Evolutionary conservation across 2,797 vertebrate species (phyloP).

Genomic region (Poliocrania exsul): DNA sequence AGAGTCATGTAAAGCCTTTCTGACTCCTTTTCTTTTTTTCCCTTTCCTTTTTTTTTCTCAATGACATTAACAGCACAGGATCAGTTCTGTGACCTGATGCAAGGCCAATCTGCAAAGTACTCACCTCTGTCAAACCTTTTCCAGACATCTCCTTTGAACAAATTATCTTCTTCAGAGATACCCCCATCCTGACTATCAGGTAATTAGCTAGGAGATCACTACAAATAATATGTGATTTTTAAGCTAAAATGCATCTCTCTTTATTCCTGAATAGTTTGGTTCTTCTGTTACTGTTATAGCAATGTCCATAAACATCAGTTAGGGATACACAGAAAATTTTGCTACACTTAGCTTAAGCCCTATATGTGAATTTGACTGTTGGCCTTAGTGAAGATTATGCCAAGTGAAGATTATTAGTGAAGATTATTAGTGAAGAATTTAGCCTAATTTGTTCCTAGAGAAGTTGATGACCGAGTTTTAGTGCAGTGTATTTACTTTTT

Average conservation of each 20-base stretch:
- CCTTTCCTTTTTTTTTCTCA: not conserved
- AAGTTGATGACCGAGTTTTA: not conserved
- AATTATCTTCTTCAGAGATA: not conserved
- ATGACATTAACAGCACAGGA: not conserved
- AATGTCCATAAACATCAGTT: not conserved
- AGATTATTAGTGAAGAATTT: too few relatives aligned
- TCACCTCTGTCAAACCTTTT: not conserved
- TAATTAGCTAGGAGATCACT: not conserved
- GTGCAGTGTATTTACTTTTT: not conserved
- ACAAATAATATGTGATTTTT: not conserved
- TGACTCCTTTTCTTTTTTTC: not conserved
- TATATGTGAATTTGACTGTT: not conserved
- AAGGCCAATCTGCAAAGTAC: not conserved
- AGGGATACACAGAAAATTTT: not conserved
- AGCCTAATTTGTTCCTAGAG: not conserved
- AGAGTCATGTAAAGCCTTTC: not conserved
- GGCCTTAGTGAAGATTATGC: not conserved
- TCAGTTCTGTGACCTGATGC: not conserved
- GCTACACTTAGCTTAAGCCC: not conserved
- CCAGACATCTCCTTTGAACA: not conserved
- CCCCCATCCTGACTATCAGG: not conserved
- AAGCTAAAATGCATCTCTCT: not conserved
- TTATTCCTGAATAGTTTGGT: not conserved
- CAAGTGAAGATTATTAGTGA: too few relatives aligned
- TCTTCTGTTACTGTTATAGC: not conserved